Conservation (phyloP, 2,113 vertebrate species). For the Phyllostomus discolor region DNA sequence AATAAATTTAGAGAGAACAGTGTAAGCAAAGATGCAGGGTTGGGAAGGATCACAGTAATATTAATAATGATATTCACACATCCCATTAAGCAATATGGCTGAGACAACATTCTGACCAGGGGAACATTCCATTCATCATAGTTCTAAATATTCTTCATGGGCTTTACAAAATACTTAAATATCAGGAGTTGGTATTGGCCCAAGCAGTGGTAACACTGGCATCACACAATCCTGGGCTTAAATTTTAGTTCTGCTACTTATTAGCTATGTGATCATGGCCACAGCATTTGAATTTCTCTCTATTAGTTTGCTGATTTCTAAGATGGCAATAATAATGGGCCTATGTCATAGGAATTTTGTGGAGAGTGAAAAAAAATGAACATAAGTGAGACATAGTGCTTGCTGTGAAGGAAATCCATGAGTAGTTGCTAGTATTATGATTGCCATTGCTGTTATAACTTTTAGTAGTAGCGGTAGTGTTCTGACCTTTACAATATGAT, state of each 20-base stretch:
- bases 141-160: background rate
- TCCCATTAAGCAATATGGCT: background rate
- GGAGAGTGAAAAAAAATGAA: background rate
- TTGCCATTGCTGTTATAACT: background rate
- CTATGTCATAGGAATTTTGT: background rate
- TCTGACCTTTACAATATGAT: constrained; percentile 20
- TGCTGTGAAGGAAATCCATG: background rate
- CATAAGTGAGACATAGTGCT: background rate
- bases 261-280: background rate
- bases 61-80: background rate
- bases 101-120: background rate
- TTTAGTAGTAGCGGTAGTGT: background rate
- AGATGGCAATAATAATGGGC: background rate
- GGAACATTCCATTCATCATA: background rate
- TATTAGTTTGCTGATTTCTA: background rate
- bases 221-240: background rate
- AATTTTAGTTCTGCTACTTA: background rate
- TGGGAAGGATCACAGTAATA: background rate
- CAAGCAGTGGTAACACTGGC: background rate
- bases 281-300: background rate
- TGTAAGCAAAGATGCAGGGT: background rate
- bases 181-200: background rate
- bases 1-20: constrained; percentile 7
- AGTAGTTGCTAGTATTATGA: background rate
- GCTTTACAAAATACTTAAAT: background rate